Evolutionary conservation across 2,797 vertebrate genomes (phyloP), one percentile per base, ranked within the genome.

Genomic region (Hemibagrus guttatus): DNA sequence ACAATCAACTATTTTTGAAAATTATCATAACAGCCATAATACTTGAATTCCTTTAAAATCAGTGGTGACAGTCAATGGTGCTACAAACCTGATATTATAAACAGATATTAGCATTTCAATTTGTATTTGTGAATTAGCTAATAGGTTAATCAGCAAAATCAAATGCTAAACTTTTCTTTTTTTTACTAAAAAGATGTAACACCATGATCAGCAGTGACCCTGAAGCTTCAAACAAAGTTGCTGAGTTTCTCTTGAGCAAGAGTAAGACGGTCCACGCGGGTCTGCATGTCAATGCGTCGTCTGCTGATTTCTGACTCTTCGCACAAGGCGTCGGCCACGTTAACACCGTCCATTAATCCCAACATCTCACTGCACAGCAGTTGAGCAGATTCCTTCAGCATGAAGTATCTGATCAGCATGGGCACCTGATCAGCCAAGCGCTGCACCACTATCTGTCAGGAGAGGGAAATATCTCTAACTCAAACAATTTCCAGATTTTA

Each of bases 351-450:
- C 23, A 96, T 31, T 63, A 96, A 93, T 2, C 92, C 90, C 54
- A 96, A 49, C 93, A 95, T 93, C 59, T 87, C 26, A 0, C 63
- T 92, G 87, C 94, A 92, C 52, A 97, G 86, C 0, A 83, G 19
- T 2, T 90, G 85, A 6, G 92, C 90, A 0, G 91, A 94, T 16
- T 93, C 90, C 23, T 91, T 85, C 21, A 96, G 92, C 49, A 94
- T 35, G 85, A 89, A 94, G 90, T 90, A 95, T 14, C 92, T 90
- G 88, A 97, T 93, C 90, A 95, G 90, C 87, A 96, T 87, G 13
- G 96, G 95, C 31, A 96, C 88, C 83, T 96, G 95, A 61, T 92
- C 95, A 85, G 92, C 84, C 78, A 96, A 91, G 61, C 94, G 93
- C 19, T 87, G 91, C 17, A 88, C 78, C 26, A 90, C 91, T 84